Conservation (phyloP, 2,113 vertebrate genomes). For the Henicopernis longicauda region DNA sequence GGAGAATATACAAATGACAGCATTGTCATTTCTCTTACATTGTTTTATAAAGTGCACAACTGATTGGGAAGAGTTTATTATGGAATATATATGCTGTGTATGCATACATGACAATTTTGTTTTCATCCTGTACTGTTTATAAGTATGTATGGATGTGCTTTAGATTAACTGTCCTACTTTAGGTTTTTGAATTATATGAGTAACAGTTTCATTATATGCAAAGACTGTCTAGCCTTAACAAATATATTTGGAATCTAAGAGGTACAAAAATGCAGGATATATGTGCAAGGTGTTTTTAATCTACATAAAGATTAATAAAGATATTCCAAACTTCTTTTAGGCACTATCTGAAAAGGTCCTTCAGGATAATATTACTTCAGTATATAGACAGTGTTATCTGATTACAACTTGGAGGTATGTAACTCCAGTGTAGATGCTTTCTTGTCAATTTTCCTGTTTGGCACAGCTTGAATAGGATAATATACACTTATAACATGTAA, state of each 20-base stretch:
- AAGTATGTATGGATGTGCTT: background rate
- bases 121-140: conserved; percentile 52
- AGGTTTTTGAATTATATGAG: conserved; percentile 7
- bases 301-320: conserved; percentile 4
- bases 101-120: conserved; percentile 62
- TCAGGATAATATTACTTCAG: background rate
- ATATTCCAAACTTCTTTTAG: background rate
- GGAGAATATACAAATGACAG: conserved; percentile 80
- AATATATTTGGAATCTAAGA: background rate
- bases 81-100: conserved; percentile 39
- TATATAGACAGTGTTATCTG: background rate
- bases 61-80: conserved; percentile 76
- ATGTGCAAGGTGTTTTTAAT: conserved; percentile 7
- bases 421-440: conserved; percentile 36
- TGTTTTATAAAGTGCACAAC: conserved; percentile 73
- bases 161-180: conserved; percentile 26
- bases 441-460: conserved; percentile 64
- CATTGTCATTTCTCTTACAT: conserved; percentile 72
- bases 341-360: background rate
- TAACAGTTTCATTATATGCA: conserved; percentile 31
- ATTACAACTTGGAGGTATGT: conserved; percentile 25
- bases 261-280: background rate
- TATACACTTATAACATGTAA: conserved; percentile 64
- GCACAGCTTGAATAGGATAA: conserved; percentile 66
- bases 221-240: background rate